These are phyloP conservation scores for Eupithecia subfuscata DNA, from an alignment of 2,888 invertebrate genomes.

Conservation along the genomic window DNA sequence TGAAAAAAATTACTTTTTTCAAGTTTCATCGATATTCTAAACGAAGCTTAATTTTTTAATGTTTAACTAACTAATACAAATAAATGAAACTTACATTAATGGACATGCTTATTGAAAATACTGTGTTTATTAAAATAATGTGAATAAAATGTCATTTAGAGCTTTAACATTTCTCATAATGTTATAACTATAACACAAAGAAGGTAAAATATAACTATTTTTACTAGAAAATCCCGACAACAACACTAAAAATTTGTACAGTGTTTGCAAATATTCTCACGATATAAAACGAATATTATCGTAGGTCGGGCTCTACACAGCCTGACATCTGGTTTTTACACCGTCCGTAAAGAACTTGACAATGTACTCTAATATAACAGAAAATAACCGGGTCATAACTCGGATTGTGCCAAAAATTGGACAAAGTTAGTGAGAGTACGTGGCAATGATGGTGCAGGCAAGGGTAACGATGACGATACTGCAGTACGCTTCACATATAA, in stretches of 20 bases:
- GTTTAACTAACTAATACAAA: background rate
- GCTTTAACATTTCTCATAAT: no score
- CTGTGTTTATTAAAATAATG: no score
- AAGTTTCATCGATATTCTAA: background rate
- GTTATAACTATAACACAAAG: background rate
- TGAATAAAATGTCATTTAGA: no score
- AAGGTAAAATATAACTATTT: background rate
- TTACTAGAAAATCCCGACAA: background rate
- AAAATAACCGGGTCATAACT: conserved; percentile 26
- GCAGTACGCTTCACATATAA: conserved; percentile 1
- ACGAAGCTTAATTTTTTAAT: background rate
- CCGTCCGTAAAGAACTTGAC: background rate
- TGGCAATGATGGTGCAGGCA: conserved; percentile 21
- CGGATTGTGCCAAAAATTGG: conserved; percentile 40
- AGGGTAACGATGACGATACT: background rate
- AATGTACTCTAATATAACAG: conserved; percentile 17
- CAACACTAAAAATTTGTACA: background rate
- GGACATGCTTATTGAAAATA: no score
- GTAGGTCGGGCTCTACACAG: no score
- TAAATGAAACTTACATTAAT: no score
- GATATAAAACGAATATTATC: background rate
- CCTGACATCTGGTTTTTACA: background rate
- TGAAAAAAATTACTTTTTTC: background rate
- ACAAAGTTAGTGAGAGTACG: conserved; percentile 33
- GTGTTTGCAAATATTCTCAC: background rate